Conservation (phyloP, 2,797 vertebrate species). For the Neostethus bicornis region DNA sequence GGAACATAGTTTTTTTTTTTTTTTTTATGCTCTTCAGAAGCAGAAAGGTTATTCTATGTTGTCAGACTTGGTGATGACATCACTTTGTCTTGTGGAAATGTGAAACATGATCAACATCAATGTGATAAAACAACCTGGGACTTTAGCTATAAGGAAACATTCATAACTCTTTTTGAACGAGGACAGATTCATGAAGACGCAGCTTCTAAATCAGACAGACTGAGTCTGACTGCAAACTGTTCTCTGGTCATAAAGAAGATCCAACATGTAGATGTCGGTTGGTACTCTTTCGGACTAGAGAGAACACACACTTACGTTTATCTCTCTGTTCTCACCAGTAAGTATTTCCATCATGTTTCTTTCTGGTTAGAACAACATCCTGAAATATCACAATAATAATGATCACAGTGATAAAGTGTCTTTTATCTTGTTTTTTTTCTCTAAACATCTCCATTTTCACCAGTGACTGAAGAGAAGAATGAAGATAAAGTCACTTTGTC, state of each 20-base stretch:
- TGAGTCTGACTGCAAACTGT: constrained; percentile 11
- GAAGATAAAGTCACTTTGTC: background rate
- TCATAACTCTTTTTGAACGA: background rate
- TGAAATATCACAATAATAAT: too few species aligned
- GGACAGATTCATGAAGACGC: background rate
- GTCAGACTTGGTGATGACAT: too few species aligned
- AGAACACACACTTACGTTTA: accelerated
- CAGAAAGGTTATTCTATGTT: too few species aligned
- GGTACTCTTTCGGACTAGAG: background rate
- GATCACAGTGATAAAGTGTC: too few species aligned
- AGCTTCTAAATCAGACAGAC: background rate
- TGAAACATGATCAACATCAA: too few species aligned
- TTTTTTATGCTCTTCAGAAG: too few species aligned
- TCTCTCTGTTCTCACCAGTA: constrained; percentile 15
- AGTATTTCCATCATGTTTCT: too few species aligned
- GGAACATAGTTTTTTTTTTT: too few species aligned
- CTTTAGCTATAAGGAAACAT: accelerated
- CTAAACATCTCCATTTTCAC: background rate
- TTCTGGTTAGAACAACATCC: too few species aligned
- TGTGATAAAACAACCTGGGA: too few species aligned
- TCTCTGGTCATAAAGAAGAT: constrained; percentile 21
- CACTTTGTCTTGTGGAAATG: too few species aligned
- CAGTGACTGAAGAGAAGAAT: background rate
- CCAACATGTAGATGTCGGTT: constrained; percentile 2
- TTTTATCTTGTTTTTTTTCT: too few species aligned